A percentile compares a stretch with the other conserved stretches of the same genome.
Conservation (phyloP, 2,888 invertebrate species). For the Apamea crenata region DNA sequence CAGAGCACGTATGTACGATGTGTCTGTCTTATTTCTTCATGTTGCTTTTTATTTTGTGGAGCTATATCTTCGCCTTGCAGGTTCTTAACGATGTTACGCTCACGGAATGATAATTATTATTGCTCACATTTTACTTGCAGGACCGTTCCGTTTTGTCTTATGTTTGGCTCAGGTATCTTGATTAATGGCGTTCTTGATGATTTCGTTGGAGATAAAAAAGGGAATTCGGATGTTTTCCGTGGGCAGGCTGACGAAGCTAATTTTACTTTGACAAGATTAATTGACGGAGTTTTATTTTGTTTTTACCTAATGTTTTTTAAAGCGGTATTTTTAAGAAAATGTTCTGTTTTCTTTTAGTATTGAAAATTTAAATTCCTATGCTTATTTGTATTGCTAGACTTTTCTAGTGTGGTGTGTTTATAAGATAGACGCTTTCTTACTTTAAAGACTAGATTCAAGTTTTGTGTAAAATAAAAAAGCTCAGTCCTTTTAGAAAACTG, state of each 20-base stretch:
- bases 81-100: constrained; percentile 75
- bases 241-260: constrained; percentile 49
- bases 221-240: constrained; percentile 43
- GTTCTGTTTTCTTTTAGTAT: not conserved
- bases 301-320: constrained; percentile 24
- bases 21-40: constrained; percentile 77
- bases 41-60: constrained; percentile 76
- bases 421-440: not conserved
- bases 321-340: not conserved
- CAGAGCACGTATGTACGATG: constrained; percentile 82
- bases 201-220: constrained; percentile 55
- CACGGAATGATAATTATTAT: constrained; percentile 73
- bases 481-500: not conserved
- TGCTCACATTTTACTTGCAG: constrained; percentile 72
- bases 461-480: too few relatives aligned
- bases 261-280: constrained; percentile 64
- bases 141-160: constrained; percentile 53
- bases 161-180: constrained; percentile 57
- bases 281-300: constrained; percentile 41
- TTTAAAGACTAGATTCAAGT: too few relatives aligned
- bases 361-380: not conserved
- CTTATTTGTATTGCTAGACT: not conserved
- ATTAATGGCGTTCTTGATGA: constrained; percentile 61
- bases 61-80: constrained; percentile 73
- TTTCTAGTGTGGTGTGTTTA: too few relatives aligned